Evolutionary conservation across 2,888 invertebrate species (phyloP).

Genomic region (Sepioteuthis lessoniana): DNA sequence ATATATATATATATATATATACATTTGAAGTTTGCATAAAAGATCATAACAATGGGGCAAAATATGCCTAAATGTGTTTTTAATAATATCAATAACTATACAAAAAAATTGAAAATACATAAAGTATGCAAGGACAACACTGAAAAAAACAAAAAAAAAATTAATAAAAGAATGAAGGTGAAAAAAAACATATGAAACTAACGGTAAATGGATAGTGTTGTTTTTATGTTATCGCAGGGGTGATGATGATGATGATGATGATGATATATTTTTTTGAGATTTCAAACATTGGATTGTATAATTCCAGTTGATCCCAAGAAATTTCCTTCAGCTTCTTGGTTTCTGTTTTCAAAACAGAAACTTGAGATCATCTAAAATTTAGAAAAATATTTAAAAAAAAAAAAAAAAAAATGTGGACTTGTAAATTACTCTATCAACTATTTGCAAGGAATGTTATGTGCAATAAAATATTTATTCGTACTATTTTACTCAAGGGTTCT

Average conservation of each 20-base stretch:
- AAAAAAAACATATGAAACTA: neutral
- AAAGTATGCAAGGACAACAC: neutral
- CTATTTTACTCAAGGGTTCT: constrained; percentile 36
- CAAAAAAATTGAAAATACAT: too few species aligned
- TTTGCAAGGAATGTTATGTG: constrained; percentile 47
- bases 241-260: constrained; percentile 1
- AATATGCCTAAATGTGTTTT: neutral
- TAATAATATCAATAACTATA: neutral
- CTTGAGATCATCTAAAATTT: constrained; percentile 37
- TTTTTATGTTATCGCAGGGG: constrained; percentile 35
- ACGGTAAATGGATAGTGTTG: neutral
- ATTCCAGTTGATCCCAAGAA: constrained; percentile 41
- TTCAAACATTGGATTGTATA: constrained; percentile 36
- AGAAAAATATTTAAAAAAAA: neutral
- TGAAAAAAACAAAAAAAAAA: neutral
- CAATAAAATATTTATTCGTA: constrained; percentile 48
- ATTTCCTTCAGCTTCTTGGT: constrained; percentile 35
- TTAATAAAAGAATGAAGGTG: neutral
- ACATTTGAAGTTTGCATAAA: neutral
- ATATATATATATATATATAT: too few species aligned
- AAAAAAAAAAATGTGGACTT: constrained; percentile 42
- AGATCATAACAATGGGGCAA: neutral
- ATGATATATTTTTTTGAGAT: constrained; percentile 44
- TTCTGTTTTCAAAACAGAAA: constrained; percentile 25
- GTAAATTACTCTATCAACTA: constrained; percentile 47